Base-by-base conservation (phyloP, 2,888 invertebrate species). In the Griposia aprilina region DNA sequence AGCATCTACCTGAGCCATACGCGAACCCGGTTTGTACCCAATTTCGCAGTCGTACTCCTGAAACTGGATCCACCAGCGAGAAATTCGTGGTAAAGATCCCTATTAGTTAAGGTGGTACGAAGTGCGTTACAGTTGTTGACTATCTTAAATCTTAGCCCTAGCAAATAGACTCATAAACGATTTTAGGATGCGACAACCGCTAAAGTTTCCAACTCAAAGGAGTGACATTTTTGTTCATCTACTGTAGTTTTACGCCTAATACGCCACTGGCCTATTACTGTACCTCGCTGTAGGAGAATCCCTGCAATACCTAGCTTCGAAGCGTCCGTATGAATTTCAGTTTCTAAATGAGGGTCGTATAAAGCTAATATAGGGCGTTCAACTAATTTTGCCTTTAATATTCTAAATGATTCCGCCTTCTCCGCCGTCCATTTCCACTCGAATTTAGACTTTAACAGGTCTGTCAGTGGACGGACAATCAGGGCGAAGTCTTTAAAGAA, bases 281-380 rank as follows among this genome's bases (percentile, higher is more conserved):
- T 59, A 11, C 83, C 71, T 2, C 77, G 50, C 76, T 93, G 93
- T 59, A 93, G 67, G 0, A 94, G 30, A 13, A 93, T 90, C 1
- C 90, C 45, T n/a, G n/a, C n/a, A n/a, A n/a, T n/a, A n/a, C n/a
- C n/a, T n/a, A n/a, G n/a, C n/a, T n/a, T n/a, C n/a, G 91, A 90
- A 0, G 93, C 93, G 66, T 94, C 93, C 0, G 93, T 93, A 57
- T 94, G 93, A 0, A 92, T 62, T 65, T 93, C 74, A 76, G 89
- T 90, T 23, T 88, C 84, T 7, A 77, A 67, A 0, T 65, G 69
- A 0, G 87, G 86, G 30, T 92, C 84, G 63, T 89, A 92, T 7
- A 93, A 55, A 59, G 55, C 85, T 69, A 2, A n/a, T n/a, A n/a
- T n/a, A n/a, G n/a, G n/a, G n/a, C n/a, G n/a, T n/a, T n/a, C n/a